Evolutionary conservation across 2,888 invertebrate species (phyloP).

Genomic region (Orthosia cruda): DNA sequence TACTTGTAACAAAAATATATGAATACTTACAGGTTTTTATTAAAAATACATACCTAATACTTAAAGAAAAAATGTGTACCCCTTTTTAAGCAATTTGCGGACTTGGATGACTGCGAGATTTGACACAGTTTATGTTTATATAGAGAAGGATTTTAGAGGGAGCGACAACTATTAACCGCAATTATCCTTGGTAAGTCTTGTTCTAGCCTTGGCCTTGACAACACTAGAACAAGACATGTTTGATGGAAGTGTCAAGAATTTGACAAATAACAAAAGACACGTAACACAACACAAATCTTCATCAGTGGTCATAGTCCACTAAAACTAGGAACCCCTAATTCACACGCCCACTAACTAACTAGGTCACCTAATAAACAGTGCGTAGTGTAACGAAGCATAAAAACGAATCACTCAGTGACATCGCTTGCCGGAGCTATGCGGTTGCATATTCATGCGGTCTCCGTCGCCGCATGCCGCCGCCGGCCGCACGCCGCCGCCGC

Average conservation of each 20-base stretch:
- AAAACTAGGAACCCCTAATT: not conserved
- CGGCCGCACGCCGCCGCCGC: not conserved
- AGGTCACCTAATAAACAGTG: conserved; percentile 38
- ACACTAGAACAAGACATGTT: too few species aligned
- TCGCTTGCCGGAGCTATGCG: conserved; percentile 40
- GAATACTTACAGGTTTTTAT: too few species aligned
- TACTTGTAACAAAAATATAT: too few species aligned
- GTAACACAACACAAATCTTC: not conserved
- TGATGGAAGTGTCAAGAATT: not conserved
- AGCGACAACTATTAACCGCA: too few species aligned
- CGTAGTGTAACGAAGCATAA: conserved; percentile 27
- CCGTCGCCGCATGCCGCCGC: conserved; percentile 1
- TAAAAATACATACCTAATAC: too few species aligned
- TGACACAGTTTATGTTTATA: too few species aligned
- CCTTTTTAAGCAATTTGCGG: too few species aligned
- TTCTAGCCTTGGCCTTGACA: too few species aligned
- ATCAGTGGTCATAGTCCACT: conserved; percentile 11
- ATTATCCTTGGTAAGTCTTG: too few species aligned
- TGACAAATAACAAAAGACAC: not conserved
- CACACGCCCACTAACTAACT: conserved; percentile 12
- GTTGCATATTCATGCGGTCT: conserved; percentile 64
- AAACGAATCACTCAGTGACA: conserved; percentile 42
- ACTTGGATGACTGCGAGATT: not conserved
- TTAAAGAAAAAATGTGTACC: not conserved
- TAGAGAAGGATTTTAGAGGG: too few species aligned